phyloP scores from a whole-genome alignment of 2,797 vertebrate species.

The Alauda arvensis region DNA sequence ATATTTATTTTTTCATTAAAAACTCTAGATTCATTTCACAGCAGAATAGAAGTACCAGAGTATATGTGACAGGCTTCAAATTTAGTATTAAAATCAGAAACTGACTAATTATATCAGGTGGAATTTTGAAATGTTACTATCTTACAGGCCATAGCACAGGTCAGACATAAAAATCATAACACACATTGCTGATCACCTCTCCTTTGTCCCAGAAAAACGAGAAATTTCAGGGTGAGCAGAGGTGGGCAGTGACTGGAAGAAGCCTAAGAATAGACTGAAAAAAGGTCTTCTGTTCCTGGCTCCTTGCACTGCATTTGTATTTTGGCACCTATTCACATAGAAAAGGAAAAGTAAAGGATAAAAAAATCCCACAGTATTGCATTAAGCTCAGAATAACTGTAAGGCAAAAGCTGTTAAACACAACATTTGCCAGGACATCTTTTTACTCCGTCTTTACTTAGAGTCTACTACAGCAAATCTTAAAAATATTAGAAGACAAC shows the following conservation, averaged over 20 bases:
- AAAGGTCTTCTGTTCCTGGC: background rate
- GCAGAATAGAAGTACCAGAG: background rate
- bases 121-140: background rate
- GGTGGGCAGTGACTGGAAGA: background rate
- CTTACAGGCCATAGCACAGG: background rate
- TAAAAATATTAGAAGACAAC: background rate
- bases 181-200: background rate
- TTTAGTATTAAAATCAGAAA: background rate
- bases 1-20: background rate
- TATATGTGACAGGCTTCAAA: background rate
- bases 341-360: background rate
- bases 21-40: background rate
- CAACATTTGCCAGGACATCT: background rate
- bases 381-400: background rate
- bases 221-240: background rate
- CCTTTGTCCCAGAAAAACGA: background rate
- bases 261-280: background rate
- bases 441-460: background rate
- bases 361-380: accelerated
- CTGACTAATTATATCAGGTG: background rate
- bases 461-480: background rate
- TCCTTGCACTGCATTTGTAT: background rate
- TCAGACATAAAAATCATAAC: background rate
- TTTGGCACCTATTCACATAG: background rate
- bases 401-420: background rate